Evolutionary conservation across 2,797 vertebrate species (phyloP), one percentile per base, ranked within the genome.

Genomic region (Sebastes oblongus): DNA sequence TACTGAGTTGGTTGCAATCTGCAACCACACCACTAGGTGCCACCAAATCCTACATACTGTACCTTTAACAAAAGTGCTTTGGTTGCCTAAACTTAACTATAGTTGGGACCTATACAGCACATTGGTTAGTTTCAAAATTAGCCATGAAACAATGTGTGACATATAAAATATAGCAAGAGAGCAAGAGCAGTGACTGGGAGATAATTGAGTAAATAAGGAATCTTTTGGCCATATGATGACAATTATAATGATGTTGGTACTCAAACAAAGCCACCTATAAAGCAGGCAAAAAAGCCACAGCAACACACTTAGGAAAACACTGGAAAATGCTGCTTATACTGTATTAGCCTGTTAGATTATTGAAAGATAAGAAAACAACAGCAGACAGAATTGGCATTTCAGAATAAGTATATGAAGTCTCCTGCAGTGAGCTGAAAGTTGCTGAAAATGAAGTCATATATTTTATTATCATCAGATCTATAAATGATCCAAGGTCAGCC

Each of bases 401-500:
- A 76, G 10, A 78, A 64, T 36, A 67, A 54, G 56, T 62, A 66
- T 50, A 73, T 71, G 58, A 75, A 67, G 46, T 87, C 46, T 36
- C 60, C 66, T 18, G 16, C 29, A 73, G 34, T 78, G 56, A 83
- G 25, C 64, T 70, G 22, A 59, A 83, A 79, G 73, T 76, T 72
- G 3, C 55, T 81, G 29, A 86, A 83, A 82, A 84, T 66, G n/a
- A 77, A 80, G 22, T 82, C 52, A 76, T 84, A 66, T 70, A 72
- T 86, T 79, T 80, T 83, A 78, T 73, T 72, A 78, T 85, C 50
- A 80, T 85, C 60, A 68, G 61, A 89, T 89, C 83, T 83, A 80
- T 78, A 81, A 86, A 87, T 81, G 73, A 86, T 87, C 76, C 76
- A 85, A 88, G 70, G 69, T 60, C 69, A 75, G 86, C 91, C 78